Conservation (phyloP, 2,888 invertebrate species). For the Sinhomidia bicolor region DNA sequence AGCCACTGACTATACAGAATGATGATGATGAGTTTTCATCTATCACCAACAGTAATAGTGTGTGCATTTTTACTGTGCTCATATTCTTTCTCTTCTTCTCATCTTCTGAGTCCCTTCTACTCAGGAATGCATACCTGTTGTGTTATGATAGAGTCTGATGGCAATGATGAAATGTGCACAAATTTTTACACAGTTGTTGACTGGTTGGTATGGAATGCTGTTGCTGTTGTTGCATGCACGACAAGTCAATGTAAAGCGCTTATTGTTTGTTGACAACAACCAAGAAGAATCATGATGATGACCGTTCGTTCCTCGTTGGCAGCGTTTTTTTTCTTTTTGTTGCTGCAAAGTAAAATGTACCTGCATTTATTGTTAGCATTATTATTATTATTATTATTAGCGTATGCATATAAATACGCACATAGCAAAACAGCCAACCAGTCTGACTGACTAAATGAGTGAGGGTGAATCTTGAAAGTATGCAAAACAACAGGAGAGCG, state of each 20-base stretch:
- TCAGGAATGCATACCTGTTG: not conserved
- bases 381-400: not conserved
- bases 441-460: too few species aligned
- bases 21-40: not conserved
- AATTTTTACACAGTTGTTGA: not conserved
- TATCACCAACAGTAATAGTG: not conserved
- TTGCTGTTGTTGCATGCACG: not conserved
- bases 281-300: not conserved
- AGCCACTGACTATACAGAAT: not conserved
- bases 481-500: not conserved
- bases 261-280: not conserved
- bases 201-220: not conserved
- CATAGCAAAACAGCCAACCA: not conserved
- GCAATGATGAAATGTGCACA: slow-evolving; percentile 2
- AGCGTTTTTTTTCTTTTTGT: not conserved
- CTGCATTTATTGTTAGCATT: too few species aligned
- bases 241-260: not conserved
- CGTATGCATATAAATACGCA: not conserved
- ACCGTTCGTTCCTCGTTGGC: not conserved
- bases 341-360: not conserved
- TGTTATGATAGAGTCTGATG: too few species aligned
- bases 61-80: not conserved
- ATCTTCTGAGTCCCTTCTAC: too few species aligned
- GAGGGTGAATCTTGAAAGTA: not conserved
- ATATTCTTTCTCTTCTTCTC: not conserved